Evolutionary conservation across 37 sponge, comb jelly and placozoan species (phyloP).

Genomic region (Ianthella basta): DNA sequence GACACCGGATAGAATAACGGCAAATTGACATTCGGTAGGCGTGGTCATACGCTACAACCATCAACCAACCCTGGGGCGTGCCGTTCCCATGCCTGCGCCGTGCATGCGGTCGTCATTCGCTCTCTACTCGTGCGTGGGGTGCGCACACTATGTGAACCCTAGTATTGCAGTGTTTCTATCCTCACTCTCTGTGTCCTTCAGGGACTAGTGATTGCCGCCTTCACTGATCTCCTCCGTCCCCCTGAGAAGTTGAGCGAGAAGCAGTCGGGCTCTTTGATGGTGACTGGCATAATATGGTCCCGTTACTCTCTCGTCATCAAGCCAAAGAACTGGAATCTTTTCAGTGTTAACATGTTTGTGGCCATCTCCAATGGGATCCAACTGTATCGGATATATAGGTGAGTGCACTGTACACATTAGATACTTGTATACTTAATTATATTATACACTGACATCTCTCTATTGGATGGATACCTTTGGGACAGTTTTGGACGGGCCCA

Average conservation of each 20-base stretch:
- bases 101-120: not conserved
- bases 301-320: constrained; percentile 85
- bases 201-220: constrained; percentile 87
- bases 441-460: too few relatives aligned
- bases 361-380: constrained; percentile 59
- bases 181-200: constrained; percentile 14
- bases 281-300: constrained; percentile 88
- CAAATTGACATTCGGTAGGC: too few relatives aligned
- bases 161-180: not conserved
- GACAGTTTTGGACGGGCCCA: too few relatives aligned
- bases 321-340: constrained; percentile 85
- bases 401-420: not conserved
- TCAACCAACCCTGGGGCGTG: too few relatives aligned
- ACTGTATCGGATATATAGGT: constrained; percentile 68
- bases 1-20: too few relatives aligned
- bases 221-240: constrained; percentile 79
- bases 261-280: constrained; percentile 83
- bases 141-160: not conserved
- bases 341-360: constrained; percentile 84
- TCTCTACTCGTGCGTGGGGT: not conserved
- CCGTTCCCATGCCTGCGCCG: too few relatives aligned
- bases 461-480: too few relatives aligned
- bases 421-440: too few relatives aligned
- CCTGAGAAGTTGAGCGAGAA: constrained; percentile 77
- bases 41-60: too few relatives aligned